Conservation (phyloP, 2,797 vertebrate species). For the Sebastes goodei region DNA sequence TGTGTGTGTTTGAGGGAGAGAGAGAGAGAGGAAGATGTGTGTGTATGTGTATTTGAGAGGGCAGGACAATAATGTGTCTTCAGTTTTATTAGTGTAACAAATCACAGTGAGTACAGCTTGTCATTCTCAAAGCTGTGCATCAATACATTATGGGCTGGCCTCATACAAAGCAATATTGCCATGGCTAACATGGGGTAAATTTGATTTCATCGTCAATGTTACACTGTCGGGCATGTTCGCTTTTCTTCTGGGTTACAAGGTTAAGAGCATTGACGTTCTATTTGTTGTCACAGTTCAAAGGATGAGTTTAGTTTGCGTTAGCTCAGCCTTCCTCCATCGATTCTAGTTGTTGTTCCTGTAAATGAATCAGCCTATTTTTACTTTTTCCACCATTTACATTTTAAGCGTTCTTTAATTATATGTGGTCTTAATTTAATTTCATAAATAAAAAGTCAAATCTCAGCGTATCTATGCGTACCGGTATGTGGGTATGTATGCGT, state of each 20-base stretch:
- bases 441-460: neutral
- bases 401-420: neutral
- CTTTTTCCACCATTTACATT: neutral
- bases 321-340: neutral
- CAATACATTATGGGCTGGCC: slow-evolving; percentile 67
- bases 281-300: slow-evolving; percentile 46
- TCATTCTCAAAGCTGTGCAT: slow-evolving; percentile 77
- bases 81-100: slow-evolving; percentile 82
- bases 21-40: slow-evolving; percentile 24
- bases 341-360: neutral
- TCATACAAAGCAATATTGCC: slow-evolving; percentile 73
- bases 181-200: slow-evolving; percentile 73
- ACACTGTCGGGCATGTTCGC: slow-evolving; percentile 60
- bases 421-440: neutral
- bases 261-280: slow-evolving; percentile 57
- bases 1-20: slow-evolving; percentile 14
- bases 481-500: neutral
- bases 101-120: slow-evolving; percentile 79
- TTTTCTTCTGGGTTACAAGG: slow-evolving; percentile 60
- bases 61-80: slow-evolving; percentile 74
- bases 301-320: slow-evolving; percentile 24
- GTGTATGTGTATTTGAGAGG: slow-evolving; percentile 58
- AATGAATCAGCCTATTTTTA: neutral
- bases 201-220: slow-evolving; percentile 74
- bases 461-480: neutral